These are phyloP conservation scores for Eupsilia transversa DNA, from an alignment of 2,888 invertebrate genomes.

Conservation along the genomic window DNA sequence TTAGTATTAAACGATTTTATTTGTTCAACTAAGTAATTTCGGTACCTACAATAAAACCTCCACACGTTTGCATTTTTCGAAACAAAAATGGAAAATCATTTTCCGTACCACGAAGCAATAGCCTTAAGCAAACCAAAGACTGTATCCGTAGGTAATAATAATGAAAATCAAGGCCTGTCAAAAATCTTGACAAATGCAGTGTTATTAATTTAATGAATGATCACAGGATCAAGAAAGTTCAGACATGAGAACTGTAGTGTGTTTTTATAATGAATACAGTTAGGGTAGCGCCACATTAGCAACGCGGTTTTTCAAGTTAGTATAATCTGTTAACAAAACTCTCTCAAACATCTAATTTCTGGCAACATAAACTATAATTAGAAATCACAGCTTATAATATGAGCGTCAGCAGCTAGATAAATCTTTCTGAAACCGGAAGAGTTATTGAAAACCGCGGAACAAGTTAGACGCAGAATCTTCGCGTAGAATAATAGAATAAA, in stretches of 20 bases:
- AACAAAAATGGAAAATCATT: too few species aligned
- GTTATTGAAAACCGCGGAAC: too few species aligned
- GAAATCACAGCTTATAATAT: too few species aligned
- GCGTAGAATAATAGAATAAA: too few species aligned
- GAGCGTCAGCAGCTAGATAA: too few species aligned
- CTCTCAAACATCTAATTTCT: neutral
- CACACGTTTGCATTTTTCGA: too few species aligned
- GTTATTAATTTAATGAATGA: conserved; percentile 2
- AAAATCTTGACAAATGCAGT: conserved; percentile 19
- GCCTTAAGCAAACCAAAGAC: neutral
- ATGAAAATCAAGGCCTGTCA: conserved; percentile 26
- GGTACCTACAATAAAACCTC: too few species aligned
- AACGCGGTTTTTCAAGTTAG: too few species aligned
- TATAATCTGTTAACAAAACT: neutral
- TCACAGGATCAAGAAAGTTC: conserved; percentile 14
- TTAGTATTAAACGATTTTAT: too few species aligned
- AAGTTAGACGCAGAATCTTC: too few species aligned
- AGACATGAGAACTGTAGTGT: conserved; percentile 21
- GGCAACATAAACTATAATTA: neutral
- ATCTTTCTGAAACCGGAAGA: too few species aligned
- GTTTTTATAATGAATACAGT: conserved; percentile 23
- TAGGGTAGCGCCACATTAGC: conserved; percentile 15
- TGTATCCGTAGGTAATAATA: neutral
- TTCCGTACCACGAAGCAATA: neutral
- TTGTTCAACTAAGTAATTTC: too few species aligned